Percentiles rank a stretch among this genome's conserved stretches.
phyloP scores from a whole-genome alignment of 2,888 invertebrate species.

The Steromphala cineraria region DNA sequence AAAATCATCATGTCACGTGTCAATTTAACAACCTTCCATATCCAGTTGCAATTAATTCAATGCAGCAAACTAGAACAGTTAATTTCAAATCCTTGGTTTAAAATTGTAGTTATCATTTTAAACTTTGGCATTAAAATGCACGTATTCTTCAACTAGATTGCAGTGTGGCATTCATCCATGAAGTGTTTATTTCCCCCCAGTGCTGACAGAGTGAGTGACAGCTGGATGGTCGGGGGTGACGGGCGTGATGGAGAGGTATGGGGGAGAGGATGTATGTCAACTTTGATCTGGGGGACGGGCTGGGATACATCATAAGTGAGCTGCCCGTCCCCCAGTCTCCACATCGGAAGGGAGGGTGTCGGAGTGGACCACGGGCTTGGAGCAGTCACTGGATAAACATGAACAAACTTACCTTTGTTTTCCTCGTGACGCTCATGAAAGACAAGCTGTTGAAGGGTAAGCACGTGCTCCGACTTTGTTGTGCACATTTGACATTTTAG shows the following conservation, averaged over 20 bases:
- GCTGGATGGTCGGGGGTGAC: neutral
- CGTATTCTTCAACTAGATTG: too few relatives aligned
- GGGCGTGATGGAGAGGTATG: neutral
- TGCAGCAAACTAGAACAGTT: too few relatives aligned
- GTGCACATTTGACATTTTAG: too few relatives aligned
- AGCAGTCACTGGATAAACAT: neutral
- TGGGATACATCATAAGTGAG: neutral
- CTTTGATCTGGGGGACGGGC: neutral
- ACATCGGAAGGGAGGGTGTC: neutral
- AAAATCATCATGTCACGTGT: too few relatives aligned
- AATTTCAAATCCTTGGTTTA: too few relatives aligned
- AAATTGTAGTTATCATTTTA: too few relatives aligned
- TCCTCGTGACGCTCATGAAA: neutral
- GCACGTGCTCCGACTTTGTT: neutral
- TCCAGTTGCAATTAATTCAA: too few relatives aligned
- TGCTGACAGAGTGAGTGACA: neutral
- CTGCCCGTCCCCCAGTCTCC: neutral
- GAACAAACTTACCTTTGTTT: neutral
- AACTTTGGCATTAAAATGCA: too few relatives aligned
- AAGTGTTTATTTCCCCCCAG: too few relatives aligned
- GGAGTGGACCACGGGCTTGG: neutral
- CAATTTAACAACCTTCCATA: too few relatives aligned
- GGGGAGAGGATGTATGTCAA: neutral
- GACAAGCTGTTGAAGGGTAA: neutral
- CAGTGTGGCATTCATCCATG: too few relatives aligned